These are phyloP conservation scores for Moxostoma hubbsi DNA, from an alignment of 2,797 vertebrate species.

Conservation along the genomic window DNA sequence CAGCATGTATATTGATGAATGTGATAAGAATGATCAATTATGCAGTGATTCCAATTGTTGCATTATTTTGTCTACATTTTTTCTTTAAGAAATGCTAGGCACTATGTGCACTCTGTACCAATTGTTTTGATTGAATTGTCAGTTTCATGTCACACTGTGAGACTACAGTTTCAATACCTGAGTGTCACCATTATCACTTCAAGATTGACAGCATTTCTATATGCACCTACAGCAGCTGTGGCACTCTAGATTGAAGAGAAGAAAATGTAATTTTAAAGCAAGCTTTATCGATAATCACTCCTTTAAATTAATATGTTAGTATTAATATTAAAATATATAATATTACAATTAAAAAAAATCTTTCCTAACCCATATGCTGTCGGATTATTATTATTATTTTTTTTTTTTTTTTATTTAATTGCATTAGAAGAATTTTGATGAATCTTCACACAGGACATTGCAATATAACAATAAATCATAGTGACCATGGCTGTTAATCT, in stretches of 20 bases:
- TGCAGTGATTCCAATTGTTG: conserved; percentile 11
- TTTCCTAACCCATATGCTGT: too few species aligned
- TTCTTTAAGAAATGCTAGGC: neutral
- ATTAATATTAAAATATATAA: too few species aligned
- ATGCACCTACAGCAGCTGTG: conserved; percentile 11
- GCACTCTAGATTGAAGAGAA: neutral
- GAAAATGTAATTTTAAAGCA: neutral
- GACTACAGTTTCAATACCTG: neutral
- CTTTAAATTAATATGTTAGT: neutral
- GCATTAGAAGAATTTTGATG: too few species aligned
- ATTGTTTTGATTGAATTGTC: conserved; percentile 33
- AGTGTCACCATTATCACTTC: conserved; percentile 6
- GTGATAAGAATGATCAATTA: conserved; percentile 35
- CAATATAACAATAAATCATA: too few species aligned
- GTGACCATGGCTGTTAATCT: too few species aligned
- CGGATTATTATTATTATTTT: too few species aligned
- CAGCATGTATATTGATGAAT: conserved; percentile 33
- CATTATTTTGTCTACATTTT: neutral
- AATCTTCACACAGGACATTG: too few species aligned
- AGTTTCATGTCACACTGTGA: neutral
- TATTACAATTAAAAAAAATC: too few species aligned
- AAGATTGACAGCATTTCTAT: conserved; percentile 10
- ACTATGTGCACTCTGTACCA: neutral
- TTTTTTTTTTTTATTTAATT: too few species aligned
- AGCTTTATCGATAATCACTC: conserved; percentile 6